Base-by-base conservation (phyloP, 2,797 vertebrate genomes). In the Sebastes hopkinsi region DNA sequence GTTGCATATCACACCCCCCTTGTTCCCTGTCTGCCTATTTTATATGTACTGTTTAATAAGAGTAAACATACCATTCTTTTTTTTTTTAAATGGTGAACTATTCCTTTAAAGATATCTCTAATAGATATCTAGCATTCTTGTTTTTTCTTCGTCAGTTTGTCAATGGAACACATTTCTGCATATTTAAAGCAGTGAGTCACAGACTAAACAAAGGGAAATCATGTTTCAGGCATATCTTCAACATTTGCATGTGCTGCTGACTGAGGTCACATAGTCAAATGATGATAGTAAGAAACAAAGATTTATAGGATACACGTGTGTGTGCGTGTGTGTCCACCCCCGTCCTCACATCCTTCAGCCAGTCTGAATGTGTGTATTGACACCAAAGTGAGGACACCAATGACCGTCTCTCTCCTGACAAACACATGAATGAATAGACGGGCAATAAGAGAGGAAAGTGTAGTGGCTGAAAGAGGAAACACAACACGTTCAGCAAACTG, bases 261-360 rank as follows among this genome's bases (percentile, higher is more conserved):
- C 54, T 75, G 64, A 81, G 75, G 79, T 70, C 69, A 75, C 50
- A 54, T 6, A 85, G 70, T 82, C 83, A 89, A 86, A 87, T 78
- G 25, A 72, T 14, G 59, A 71, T 18, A 13, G 50, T 16, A 18
- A 74, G 54, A 38, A 50, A 67, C 66, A 52, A 58, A 62, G 29
- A 34, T 74, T 62, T 64, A 74, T 11, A 67, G 23, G 55, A 14
- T 52, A 32, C 32, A 16, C 23, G n/a, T 67, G 73, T 67, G 34
- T 36, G 34, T 36, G 34, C 0, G 34, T 36, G 12, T 13, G 36
- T 38, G 36, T 62, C 10, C n/a, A 52, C 58, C n/a, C 61, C 42
- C 36, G 76, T 85, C 89, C 89, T 65, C 23, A 83, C 80, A 68
- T 74, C 87, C 87, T 81, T 9, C 20, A 84, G 46, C 80, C 80